Conservation (phyloP, 2,113 vertebrate species). For the Saguinus midas region DNA sequence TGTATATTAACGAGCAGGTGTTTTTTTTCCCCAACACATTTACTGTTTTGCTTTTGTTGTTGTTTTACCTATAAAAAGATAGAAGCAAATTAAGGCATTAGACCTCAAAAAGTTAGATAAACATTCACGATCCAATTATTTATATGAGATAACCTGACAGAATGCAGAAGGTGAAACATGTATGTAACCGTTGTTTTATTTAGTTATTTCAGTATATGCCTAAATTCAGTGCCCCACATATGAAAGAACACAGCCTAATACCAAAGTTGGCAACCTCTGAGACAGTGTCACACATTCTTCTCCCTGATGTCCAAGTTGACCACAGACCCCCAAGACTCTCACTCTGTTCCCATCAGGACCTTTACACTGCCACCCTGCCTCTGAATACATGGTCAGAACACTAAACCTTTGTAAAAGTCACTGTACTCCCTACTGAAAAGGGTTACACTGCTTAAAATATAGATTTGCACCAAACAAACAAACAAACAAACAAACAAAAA, state of each 20-base stretch:
- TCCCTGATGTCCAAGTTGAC: not conserved
- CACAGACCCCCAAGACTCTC: not conserved
- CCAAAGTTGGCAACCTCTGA: not conserved
- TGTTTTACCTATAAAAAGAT: constrained; percentile 16
- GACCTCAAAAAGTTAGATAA: not conserved
- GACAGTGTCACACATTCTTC: not conserved
- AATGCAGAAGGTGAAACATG: not conserved
- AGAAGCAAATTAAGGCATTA: not conserved
- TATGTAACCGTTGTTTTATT: not conserved
- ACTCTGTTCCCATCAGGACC: not conserved
- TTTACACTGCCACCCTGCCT: not conserved
- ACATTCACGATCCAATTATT: not conserved
- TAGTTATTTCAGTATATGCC: not conserved
- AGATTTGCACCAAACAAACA: not conserved
- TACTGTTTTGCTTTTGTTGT: too few relatives aligned
- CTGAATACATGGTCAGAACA: not conserved
- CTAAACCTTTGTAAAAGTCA: not conserved
- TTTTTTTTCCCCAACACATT: not conserved
- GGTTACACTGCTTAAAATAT: not conserved
- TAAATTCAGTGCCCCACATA: constrained; percentile 11
- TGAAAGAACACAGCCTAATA: not conserved
- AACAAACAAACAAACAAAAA: too few relatives aligned
- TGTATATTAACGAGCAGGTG: not conserved
- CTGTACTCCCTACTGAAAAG: not conserved
- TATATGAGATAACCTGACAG: not conserved